Conservation (phyloP, 2,797 vertebrate species). For the Sparus aurata region DNA sequence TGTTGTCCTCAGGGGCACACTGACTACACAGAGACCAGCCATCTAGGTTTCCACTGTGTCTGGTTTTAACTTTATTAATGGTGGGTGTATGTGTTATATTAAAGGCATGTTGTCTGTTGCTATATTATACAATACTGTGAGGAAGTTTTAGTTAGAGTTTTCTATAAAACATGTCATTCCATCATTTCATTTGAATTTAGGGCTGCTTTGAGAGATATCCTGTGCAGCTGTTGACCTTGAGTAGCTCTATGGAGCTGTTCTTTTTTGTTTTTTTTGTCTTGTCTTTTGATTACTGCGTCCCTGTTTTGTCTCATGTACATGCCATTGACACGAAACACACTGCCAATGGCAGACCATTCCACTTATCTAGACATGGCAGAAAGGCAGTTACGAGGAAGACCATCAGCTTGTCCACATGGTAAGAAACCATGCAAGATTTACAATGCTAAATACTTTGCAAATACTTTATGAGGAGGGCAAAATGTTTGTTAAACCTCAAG, state of each 20-base stretch:
- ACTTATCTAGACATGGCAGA: not conserved
- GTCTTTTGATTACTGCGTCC: too few species aligned
- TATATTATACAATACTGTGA: not conserved
- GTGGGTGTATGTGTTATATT: not conserved
- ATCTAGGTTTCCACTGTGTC: not conserved
- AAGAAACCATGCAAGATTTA: not conserved
- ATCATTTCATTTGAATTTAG: not conserved
- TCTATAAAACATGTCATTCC: not conserved
- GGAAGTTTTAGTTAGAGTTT: not conserved
- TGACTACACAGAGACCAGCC: too few species aligned
- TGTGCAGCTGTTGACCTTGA: not conserved
- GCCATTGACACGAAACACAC: not conserved
- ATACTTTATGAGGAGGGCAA: not conserved
- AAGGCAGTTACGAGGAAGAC: not conserved
- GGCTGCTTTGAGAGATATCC: not conserved
- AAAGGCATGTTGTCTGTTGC: not conserved
- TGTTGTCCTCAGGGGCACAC: not conserved
- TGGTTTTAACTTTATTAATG: not conserved
- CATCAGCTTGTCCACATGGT: not conserved
- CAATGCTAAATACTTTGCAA: not conserved
- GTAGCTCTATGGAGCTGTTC: too few species aligned
- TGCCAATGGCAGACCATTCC: not conserved
- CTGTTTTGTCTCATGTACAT: not conserved
- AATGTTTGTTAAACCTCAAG: constrained; percentile 1
- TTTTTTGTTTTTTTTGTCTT: too few species aligned